Percentiles rank a stretch among this genome's conserved stretches.
Conservation (phyloP, 2,113 vertebrate genomes). For the Crotalus helleri region DNA sequence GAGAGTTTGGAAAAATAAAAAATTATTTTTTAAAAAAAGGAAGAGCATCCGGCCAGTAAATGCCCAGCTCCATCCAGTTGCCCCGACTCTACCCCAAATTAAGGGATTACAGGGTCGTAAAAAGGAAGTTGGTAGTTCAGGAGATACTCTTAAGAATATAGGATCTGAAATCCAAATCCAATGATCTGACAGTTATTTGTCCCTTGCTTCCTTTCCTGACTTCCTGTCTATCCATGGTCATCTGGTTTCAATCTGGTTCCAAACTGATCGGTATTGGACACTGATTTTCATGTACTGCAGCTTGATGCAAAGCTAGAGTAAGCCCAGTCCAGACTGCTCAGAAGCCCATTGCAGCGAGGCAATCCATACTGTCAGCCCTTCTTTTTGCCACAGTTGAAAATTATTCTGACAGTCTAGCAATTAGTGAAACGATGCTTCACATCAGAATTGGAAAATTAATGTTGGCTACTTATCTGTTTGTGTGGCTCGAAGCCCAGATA, state of each 20-base stretch:
- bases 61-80: no score
- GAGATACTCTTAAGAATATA: not conserved
- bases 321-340: not conserved
- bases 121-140: no score
- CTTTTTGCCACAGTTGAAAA: not conserved
- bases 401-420: not conserved
- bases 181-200: not conserved
- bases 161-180: not conserved
- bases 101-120: no score
- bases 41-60: no score
- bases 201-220: not conserved
- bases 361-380: not conserved
- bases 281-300: not conserved
- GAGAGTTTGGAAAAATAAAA: no score
- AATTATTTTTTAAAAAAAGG: no score
- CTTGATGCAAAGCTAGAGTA: not conserved
- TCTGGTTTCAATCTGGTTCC: not conserved
- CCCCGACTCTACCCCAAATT: no score
- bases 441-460: not conserved
- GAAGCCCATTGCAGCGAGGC: not conserved
- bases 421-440: not conserved
- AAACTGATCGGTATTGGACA: not conserved
- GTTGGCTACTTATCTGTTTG: not conserved
- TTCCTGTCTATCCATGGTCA: not conserved
- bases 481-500: not conserved